Percentiles rank a stretch among this genome's conserved stretches.
These are phyloP conservation scores for Smittia sp. DNA, from an alignment of 2,888 invertebrate genomes.

Conservation along the genomic window DNA sequence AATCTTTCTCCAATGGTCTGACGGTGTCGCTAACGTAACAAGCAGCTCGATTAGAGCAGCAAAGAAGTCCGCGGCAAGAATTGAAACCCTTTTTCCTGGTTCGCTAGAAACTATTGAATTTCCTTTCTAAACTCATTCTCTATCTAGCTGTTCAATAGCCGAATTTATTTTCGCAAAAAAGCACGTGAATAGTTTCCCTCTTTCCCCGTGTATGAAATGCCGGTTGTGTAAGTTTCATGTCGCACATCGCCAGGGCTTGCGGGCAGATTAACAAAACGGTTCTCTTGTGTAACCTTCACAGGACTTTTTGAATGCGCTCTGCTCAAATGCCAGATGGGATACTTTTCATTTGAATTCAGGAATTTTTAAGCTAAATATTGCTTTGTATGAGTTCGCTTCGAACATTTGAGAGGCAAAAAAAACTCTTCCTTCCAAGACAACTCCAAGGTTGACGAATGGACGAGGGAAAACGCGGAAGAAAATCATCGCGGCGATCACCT, in stretches of 20 bases:
- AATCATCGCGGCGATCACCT: background rate
- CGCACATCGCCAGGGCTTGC: conserved; percentile 3
- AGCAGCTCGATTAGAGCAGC: background rate
- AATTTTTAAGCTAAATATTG: background rate
- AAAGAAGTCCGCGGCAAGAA: background rate
- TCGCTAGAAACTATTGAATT: conserved; percentile 3
- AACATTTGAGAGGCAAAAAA: background rate
- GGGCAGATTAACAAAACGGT: conserved; percentile 8
- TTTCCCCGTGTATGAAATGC: background rate
- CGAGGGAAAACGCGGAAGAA: conserved; percentile 8
- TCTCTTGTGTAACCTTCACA: conserved; percentile 18
- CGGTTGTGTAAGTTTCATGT: background rate
- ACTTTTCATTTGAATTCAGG: background rate
- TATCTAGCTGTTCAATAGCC: background rate
- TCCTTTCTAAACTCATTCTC: background rate
- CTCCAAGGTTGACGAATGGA: background rate
- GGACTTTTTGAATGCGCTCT: background rate
- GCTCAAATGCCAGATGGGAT: conserved; percentile 18
- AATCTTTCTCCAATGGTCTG: background rate
- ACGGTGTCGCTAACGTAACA: background rate
- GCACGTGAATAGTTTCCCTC: conserved; percentile 8
- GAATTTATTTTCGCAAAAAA: conserved; percentile 3
- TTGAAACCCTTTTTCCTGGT: background rate
- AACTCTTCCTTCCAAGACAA: background rate
- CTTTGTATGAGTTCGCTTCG: background rate